phyloP scores from a whole-genome alignment of 2,797 vertebrate species.

The Yasuhikotakia modesta region DNA sequence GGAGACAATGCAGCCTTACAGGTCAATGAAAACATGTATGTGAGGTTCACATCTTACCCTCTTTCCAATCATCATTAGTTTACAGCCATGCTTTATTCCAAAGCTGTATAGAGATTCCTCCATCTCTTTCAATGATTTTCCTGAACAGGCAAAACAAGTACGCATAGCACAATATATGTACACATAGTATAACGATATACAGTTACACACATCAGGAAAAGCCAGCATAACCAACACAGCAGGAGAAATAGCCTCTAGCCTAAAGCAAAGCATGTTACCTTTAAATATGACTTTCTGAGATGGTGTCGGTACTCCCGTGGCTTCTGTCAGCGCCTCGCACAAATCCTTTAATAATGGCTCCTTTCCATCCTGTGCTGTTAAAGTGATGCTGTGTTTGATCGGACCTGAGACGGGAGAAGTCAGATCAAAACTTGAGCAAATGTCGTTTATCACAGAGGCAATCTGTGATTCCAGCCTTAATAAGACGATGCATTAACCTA shows the following conservation, averaged over 20 bases:
- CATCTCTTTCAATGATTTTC: slow-evolving; percentile 93
- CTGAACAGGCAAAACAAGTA: slow-evolving; percentile 65
- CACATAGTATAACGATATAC: background rate
- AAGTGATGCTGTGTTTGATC: slow-evolving; percentile 85
- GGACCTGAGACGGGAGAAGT: slow-evolving; percentile 74
- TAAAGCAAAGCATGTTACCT: slow-evolving; percentile 73
- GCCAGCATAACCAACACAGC: background rate
- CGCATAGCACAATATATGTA: too few species aligned
- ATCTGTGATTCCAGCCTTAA: background rate
- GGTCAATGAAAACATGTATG: background rate
- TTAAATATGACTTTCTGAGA: slow-evolving; percentile 97
- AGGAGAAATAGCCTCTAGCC: background rate
- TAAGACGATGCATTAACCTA: background rate
- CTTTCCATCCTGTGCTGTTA: slow-evolving; percentile 78
- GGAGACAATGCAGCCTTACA: background rate
- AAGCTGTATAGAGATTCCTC: slow-evolving; percentile 86
- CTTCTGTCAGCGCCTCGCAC: slow-evolving; percentile 84
- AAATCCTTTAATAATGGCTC: slow-evolving; percentile 88
- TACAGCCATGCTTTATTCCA: slow-evolving; percentile 91
- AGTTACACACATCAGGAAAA: background rate
- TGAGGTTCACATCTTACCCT: slow-evolving; percentile 77
- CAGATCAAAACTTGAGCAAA: background rate
- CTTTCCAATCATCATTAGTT: slow-evolving; percentile 98
- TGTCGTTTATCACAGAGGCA: too few species aligned
- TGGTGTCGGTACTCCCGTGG: slow-evolving; percentile 87